Conservation (phyloP, 2,113 vertebrate genomes). For the Spheniscus mendiculus region DNA sequence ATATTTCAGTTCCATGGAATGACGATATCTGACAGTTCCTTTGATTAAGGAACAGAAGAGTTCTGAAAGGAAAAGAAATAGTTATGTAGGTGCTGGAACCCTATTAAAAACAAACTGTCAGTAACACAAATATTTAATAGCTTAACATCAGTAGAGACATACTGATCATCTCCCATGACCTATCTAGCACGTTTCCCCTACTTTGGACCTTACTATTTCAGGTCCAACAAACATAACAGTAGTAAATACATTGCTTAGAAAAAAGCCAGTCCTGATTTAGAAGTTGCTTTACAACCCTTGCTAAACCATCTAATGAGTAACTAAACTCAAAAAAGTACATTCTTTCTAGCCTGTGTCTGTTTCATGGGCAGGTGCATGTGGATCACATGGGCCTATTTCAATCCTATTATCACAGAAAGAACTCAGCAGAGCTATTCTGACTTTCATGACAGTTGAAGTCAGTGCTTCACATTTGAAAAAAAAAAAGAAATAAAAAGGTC, state of each 20-base stretch:
- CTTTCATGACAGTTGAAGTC: background rate
- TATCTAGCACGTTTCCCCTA: background rate
- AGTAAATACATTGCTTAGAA: background rate
- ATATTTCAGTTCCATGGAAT: background rate
- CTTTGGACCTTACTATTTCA: background rate
- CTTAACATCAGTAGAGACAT: background rate
- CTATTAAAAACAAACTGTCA: background rate
- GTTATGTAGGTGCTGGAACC: background rate
- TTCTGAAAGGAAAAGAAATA: conserved; percentile 63
- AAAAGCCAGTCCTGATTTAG: background rate
- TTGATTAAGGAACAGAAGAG: background rate
- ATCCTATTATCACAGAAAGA: background rate
- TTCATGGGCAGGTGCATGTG: background rate
- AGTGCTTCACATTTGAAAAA: background rate
- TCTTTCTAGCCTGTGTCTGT: background rate
- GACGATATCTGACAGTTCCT: background rate
- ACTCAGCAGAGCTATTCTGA: background rate
- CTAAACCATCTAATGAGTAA: background rate
- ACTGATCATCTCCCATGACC: background rate
- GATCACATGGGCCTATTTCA: background rate
- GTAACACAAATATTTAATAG: background rate
- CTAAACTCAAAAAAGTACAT: background rate
- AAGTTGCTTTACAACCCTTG: background rate
- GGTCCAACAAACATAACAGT: background rate
- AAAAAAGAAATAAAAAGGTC: background rate